phyloP scores from a whole-genome alignment of 2,113 vertebrate genomes.

The Asarcornis scutulata region DNA sequence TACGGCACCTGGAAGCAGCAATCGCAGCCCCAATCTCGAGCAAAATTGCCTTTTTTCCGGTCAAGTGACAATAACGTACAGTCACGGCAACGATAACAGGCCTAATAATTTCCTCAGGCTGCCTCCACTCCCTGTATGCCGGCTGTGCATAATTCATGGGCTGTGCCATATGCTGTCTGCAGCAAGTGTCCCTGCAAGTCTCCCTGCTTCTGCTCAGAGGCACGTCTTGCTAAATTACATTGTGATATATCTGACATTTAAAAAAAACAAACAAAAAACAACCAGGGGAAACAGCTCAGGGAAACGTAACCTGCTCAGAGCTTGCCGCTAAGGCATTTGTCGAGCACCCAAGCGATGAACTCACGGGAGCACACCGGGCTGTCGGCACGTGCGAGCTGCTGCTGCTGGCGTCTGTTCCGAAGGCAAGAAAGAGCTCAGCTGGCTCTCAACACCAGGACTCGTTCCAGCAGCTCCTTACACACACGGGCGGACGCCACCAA shows the following conservation, averaged over 20 bases:
- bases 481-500: neutral
- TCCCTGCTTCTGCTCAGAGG: slow-evolving; percentile 13
- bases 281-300: slow-evolving; percentile 53
- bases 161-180: slow-evolving; percentile 66
- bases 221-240: slow-evolving; percentile 32
- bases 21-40: neutral
- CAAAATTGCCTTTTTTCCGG: slow-evolving; percentile 37
- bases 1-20: slow-evolving; percentile 22
- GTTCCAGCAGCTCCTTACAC: neutral
- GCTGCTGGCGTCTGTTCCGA: slow-evolving; percentile 53
- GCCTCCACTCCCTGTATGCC: slow-evolving; percentile 45
- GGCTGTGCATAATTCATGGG: slow-evolving; percentile 73
- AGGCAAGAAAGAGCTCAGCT: slow-evolving; percentile 32
- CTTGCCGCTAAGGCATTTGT: slow-evolving; percentile 57
- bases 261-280: neutral
- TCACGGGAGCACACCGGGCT: slow-evolving; percentile 28
- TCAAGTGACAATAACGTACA: slow-evolving; percentile 43
- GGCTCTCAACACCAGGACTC: neutral
- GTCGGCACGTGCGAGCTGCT: neutral
- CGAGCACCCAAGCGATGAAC: slow-evolving; percentile 40
- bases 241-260: slow-evolving; percentile 41
- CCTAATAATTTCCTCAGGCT: slow-evolving; percentile 51
- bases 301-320: slow-evolving; percentile 64
- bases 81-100: neutral
- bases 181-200: slow-evolving; percentile 45